phyloP scores from a whole-genome alignment of 2,888 invertebrate genomes.

The Lycia hirtaria region DNA sequence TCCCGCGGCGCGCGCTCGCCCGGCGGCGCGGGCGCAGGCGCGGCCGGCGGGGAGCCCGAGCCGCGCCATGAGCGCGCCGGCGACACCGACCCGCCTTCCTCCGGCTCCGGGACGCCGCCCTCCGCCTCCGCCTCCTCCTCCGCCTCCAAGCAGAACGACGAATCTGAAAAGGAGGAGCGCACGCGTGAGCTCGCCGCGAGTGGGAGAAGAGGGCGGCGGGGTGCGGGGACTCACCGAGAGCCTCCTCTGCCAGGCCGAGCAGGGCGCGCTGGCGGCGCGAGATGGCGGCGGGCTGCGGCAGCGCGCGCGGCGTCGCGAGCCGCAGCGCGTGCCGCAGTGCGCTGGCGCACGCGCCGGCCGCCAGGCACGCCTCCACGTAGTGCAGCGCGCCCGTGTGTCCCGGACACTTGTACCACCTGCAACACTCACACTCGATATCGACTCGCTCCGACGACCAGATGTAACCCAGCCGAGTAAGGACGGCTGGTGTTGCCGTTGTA shows the following conservation, averaged over 20 bases:
- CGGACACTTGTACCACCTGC: conserved; percentile 7
- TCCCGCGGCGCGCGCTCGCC: conserved; percentile 43
- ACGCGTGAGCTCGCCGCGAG: not conserved
- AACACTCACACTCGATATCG: too few relatives aligned
- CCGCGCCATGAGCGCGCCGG: conserved; percentile 38
- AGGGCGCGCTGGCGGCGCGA: not conserved
- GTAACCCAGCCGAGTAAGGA: too few relatives aligned
- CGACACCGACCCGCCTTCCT: conserved; percentile 34
- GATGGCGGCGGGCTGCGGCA: conserved; percentile 41
- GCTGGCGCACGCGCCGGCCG: conserved; percentile 17
- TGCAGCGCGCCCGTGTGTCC: conserved; percentile 17
- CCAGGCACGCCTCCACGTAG: conserved; percentile 21
- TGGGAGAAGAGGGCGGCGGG: not conserved
- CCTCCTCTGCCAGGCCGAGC: not conserved
- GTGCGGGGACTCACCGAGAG: not conserved
- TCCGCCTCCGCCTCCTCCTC: conserved; percentile 18
- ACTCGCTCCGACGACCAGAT: too few relatives aligned
- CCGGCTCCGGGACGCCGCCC: conserved; percentile 13
- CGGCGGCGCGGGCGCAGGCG: conserved; percentile 44
- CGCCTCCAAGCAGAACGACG: conserved; percentile 34
- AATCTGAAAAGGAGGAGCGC: conserved; percentile 27
- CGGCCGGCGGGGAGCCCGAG: conserved; percentile 38
- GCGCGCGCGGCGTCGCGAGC: conserved; percentile 39
- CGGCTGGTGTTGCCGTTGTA: too few relatives aligned
- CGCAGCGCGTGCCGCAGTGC: conserved; percentile 35